Percentiles rank a stretch among this genome's conserved stretches.
Conservation (phyloP, 2,888 invertebrate species). For the Hirtodrosophila alboralis region DNA sequence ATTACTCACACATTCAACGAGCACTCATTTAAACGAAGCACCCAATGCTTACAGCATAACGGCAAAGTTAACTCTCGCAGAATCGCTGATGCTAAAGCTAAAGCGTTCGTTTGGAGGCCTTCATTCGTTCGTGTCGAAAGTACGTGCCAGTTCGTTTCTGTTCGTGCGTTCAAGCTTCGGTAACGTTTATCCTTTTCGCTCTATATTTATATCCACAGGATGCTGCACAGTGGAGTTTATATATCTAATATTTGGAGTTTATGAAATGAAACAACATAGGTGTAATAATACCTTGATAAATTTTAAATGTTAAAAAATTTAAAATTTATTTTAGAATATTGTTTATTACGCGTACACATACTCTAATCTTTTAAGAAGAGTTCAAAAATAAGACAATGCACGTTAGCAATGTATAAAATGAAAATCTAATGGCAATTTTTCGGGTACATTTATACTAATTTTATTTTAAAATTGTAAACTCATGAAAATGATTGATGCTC, state of each 20-base stretch:
- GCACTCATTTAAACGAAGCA: constrained; percentile 79
- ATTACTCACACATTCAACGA: constrained; percentile 80
- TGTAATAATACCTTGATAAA: too few relatives aligned
- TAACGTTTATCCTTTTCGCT: constrained; percentile 58
- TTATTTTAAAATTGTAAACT: too few relatives aligned
- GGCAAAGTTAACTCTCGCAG: constrained; percentile 75
- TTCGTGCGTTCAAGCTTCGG: constrained; percentile 59
- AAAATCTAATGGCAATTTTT: too few relatives aligned
- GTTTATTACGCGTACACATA: too few relatives aligned
- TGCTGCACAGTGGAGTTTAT: constrained; percentile 52
- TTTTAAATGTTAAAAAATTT: too few relatives aligned
- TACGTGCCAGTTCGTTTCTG: constrained; percentile 35
- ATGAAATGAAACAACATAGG: neutral
- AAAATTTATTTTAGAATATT: too few relatives aligned
- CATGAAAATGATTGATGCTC: too few relatives aligned
- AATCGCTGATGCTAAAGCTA: constrained; percentile 38
- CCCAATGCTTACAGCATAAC: constrained; percentile 76
- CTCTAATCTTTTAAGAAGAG: too few relatives aligned
- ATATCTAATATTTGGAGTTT: neutral
- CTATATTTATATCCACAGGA: constrained; percentile 42
- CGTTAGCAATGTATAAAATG: too few relatives aligned
- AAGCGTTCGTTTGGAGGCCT: constrained; percentile 28
- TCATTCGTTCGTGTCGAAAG: constrained; percentile 31
- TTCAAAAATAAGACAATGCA: too few relatives aligned
- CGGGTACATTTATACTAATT: too few relatives aligned